Conservation (phyloP, 2,113 vertebrate species). For the Crocuta crocuta region DNA sequence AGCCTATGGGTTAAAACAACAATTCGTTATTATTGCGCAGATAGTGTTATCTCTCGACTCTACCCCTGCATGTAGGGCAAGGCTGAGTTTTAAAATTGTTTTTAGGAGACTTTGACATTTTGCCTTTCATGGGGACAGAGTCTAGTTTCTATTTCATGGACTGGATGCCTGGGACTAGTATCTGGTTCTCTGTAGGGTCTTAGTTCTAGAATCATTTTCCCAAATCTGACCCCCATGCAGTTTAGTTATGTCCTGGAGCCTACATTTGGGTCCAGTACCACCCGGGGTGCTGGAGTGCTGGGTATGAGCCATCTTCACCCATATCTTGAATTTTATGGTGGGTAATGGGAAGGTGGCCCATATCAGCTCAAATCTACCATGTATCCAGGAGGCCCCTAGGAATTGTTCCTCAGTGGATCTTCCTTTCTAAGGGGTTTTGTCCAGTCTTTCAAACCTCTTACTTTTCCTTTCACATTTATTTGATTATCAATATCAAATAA, state of each 20-base stretch:
- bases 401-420: not conserved
- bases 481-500: not conserved
- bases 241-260: not conserved
- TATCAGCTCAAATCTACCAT: not conserved
- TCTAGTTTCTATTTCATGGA: not conserved
- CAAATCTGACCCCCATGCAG: not conserved
- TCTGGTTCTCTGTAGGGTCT: not conserved
- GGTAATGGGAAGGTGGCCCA: not conserved
- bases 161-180: not conserved
- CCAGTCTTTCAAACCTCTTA: not conserved
- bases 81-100: not conserved
- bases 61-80: not conserved
- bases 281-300: not conserved
- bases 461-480: not conserved
- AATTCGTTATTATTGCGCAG: not conserved
- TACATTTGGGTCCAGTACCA: not conserved
- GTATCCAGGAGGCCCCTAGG: not conserved
- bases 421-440: slow-evolving; percentile 3
- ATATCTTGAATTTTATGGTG: not conserved
- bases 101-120: not conserved
- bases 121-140: not conserved
- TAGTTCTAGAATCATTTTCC: not conserved
- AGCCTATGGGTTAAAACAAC: not conserved
- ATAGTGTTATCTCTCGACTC: not conserved
- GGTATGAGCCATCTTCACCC: not conserved